Base-by-base conservation (phyloP, 2,113 vertebrate genomes). In the Burhinus bistriatus region DNA sequence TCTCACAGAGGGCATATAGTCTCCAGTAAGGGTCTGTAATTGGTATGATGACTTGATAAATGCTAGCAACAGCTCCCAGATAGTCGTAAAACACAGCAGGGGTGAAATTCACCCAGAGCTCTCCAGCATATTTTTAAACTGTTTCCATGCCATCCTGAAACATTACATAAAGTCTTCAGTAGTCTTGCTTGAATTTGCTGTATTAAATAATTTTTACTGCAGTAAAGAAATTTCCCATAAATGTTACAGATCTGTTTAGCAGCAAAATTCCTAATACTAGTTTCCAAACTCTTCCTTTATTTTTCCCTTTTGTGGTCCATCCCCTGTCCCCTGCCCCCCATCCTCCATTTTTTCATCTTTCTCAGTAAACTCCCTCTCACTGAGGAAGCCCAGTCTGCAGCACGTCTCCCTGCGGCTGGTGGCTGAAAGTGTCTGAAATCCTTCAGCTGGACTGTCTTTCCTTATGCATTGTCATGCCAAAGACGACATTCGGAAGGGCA, bases 11-110 rank as follows among this genome's bases (percentile, higher is more conserved):
- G 80, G 57, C 65, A 42, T 77, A 13, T 36, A 87, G 76, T 82
- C 95, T 95, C 85, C 93, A 72, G 69, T 72, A 88, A 89, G 36
- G 76, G 68, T 96, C 88, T 95, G 73, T 96, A 95, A 91, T 81
- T 80, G 64, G 57, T 89, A 34, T 16, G 72, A 65, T 70, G 47
- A 49, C 44, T 69, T 83, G 44, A 26, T 70, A 95, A 89, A 84
- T 90, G 78, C 29, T 51, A 80, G 66, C 86, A 95, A 89, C 64
- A 94, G 57, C 93, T 81, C 92, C 75, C 80, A 96, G 86, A 77
- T 61, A 95, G 66, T 68, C 79, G 51, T 83, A 93, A 93, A 84
- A 76, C 45, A 89, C 44, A 32, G 51, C 80, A 81, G 58, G 81
- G 65, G 47, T 90, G 42, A 94, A 97, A 93, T 94, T 66, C 32